Conservation (phyloP, 1,140 invertebrate genomes). For the Reticulitermes speratus region DNA sequence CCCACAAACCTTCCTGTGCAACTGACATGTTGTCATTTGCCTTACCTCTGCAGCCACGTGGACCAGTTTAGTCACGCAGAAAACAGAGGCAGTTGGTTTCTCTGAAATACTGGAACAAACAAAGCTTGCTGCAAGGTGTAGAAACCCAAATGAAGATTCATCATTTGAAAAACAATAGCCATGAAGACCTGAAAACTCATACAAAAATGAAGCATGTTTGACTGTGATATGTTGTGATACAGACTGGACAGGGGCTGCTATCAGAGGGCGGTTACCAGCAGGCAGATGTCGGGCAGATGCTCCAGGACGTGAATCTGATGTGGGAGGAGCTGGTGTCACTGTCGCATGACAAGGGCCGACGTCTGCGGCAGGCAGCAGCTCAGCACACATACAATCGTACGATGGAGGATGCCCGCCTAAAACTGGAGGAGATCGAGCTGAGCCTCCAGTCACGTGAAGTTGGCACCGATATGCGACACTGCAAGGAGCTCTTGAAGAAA, state of each 20-base stretch:
- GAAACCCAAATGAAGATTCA: too few relatives aligned
- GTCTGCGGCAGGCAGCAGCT: conserved; percentile 74
- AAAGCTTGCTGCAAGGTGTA: too few relatives aligned
- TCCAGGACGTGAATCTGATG: conserved; percentile 67
- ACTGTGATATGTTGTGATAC: neutral
- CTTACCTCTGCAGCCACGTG: too few relatives aligned
- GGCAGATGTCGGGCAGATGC: conserved; percentile 62
- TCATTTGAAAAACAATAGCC: too few relatives aligned
- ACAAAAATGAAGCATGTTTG: too few relatives aligned
- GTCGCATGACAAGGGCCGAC: conserved; percentile 81
- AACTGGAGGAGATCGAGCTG: conserved; percentile 74
- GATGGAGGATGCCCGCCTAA: conserved; percentile 76
- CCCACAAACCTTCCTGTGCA: too few relatives aligned
- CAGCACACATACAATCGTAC: conserved; percentile 76
- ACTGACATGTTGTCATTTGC: too few relatives aligned
- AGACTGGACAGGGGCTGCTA: conserved; percentile 66
- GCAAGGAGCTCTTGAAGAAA: conserved; percentile 84
- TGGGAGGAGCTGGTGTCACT: conserved; percentile 69
- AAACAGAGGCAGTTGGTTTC: too few relatives aligned
- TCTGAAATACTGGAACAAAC: too few relatives aligned
- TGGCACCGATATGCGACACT: conserved; percentile 81
- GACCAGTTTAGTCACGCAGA: too few relatives aligned
- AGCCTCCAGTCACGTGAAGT: conserved; percentile 77
- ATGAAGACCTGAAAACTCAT: too few relatives aligned
- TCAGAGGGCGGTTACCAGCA: conserved; percentile 68